Conservation (phyloP, 2,113 vertebrate species). For the Propithecus coquereli region DNA sequence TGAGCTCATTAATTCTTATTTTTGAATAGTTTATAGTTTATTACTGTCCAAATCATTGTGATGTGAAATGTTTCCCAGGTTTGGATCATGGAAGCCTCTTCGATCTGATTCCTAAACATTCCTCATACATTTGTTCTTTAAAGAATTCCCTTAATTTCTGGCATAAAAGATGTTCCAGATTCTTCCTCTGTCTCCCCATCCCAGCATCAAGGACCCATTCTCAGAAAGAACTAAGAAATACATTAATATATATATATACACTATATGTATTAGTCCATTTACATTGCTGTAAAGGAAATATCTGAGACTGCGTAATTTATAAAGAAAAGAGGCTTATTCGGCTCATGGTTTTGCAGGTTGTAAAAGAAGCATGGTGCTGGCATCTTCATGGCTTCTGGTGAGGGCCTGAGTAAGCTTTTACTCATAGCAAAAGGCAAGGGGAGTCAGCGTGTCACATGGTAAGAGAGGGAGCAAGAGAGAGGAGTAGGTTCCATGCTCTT, state of each 20-base stretch:
- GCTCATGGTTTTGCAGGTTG: too few species aligned
- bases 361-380: too few species aligned
- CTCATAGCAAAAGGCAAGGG: too few species aligned
- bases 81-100: not conserved
- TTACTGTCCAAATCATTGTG: not conserved
- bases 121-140: not conserved
- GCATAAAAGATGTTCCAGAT: not conserved
- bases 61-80: not conserved
- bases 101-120: not conserved
- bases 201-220: not conserved
- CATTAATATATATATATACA: not conserved
- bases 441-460: too few species aligned
- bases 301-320: too few species aligned
- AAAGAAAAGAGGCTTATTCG: too few species aligned
- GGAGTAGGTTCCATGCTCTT: too few species aligned
- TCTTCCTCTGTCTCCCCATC: not conserved
- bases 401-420: too few species aligned
- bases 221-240: not conserved
- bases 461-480: too few species aligned
- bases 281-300: too few species aligned
- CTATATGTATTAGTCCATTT: not conserved
- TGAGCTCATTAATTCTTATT: not conserved
- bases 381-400: too few species aligned
- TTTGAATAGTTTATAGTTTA: not conserved
- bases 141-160: not conserved